Conservation (phyloP, 2,888 invertebrate species). For the Polydesmus complanatus region DNA sequence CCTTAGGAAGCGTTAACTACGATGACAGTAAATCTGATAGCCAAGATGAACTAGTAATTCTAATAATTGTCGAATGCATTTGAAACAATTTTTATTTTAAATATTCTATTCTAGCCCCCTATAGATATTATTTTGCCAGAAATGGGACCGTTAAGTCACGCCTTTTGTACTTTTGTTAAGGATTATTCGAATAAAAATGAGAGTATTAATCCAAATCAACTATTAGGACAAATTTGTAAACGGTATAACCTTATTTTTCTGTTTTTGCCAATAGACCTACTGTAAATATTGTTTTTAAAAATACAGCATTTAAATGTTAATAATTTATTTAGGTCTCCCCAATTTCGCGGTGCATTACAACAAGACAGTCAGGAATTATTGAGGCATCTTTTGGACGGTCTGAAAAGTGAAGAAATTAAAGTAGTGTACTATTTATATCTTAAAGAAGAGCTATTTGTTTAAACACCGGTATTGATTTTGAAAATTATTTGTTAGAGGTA, state of each 20-base stretch:
- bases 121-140: slow-evolving; percentile 31
- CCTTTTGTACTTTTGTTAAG: slow-evolving; percentile 31
- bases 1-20: background rate
- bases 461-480: background rate
- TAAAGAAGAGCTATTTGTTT: slow-evolving; percentile 4
- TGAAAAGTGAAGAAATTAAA: slow-evolving; percentile 50
- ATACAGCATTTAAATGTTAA: background rate
- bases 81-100: background rate
- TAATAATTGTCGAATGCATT: no score
- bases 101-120: slow-evolving; percentile 24
- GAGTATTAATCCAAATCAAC: slow-evolving; percentile 30
- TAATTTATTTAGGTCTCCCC: slow-evolving; percentile 40
- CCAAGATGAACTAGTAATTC: no score
- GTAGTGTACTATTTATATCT: no score
- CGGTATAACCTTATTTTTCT: slow-evolving; percentile 25
- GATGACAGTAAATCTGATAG: no score
- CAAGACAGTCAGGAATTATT: slow-evolving; percentile 94
- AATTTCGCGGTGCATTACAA: slow-evolving; percentile 86
- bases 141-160: slow-evolving; percentile 30
- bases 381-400: slow-evolving; percentile 74
- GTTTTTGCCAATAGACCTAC: background rate
- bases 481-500: slow-evolving; percentile 46
- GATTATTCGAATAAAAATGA: slow-evolving; percentile 31
- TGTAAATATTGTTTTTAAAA: background rate
- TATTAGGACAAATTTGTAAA: slow-evolving; percentile 34